Evolutionary conservation across 2,888 invertebrate genomes (phyloP).

Genomic region (Spodoptera picta): DNA sequence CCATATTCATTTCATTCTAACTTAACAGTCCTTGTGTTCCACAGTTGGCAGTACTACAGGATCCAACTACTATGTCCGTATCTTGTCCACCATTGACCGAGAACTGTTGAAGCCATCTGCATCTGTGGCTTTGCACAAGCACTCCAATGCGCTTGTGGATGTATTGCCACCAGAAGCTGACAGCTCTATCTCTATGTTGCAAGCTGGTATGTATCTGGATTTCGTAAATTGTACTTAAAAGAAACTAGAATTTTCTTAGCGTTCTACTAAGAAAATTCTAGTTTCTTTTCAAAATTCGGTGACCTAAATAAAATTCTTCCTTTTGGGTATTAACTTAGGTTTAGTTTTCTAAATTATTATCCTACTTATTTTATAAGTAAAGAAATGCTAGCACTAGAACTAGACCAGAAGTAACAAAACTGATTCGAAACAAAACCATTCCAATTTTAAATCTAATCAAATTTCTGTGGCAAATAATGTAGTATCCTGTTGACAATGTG

Average conservation of each 20-base stretch:
- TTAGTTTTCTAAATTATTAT: no score
- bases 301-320: neutral
- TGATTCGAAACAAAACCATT: no score
- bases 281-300: neutral
- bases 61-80: slow-evolving; percentile 99
- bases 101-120: slow-evolving; percentile 99
- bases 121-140: slow-evolving; percentile 99
- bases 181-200: slow-evolving; percentile 99
- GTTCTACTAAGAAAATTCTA: no score
- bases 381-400: no score
- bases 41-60: slow-evolving; percentile 99
- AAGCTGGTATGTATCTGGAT: slow-evolving; percentile 90
- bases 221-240: neutral
- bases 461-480: no score
- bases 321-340: no score
- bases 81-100: slow-evolving; percentile 98
- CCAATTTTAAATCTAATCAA: no score
- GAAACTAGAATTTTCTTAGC: no score
- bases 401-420: no score
- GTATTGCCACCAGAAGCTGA: slow-evolving; percentile 99
- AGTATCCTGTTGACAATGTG: no score
- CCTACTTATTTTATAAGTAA: no score
- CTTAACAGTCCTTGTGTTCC: slow-evolving; percentile 32
- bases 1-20: no score
- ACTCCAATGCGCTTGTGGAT: slow-evolving; percentile 99